Evolutionary conservation across 2,113 vertebrate species (phyloP).

Genomic region (Gobius niger): DNA sequence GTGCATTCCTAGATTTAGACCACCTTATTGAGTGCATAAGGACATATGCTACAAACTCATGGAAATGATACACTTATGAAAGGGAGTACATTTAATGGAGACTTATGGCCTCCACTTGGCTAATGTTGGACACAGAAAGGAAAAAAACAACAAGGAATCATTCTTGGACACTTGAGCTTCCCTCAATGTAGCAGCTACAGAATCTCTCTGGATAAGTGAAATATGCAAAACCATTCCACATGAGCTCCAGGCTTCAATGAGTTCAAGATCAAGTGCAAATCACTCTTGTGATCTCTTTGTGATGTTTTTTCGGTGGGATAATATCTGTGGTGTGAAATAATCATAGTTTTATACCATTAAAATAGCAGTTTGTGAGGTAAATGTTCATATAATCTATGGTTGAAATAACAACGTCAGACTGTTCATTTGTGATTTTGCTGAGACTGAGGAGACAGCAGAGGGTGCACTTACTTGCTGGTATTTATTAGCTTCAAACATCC

Average conservation of each 20-base stretch:
- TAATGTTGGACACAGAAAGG: constrained; percentile 10
- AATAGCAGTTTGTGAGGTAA: no score
- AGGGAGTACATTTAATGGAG: background rate
- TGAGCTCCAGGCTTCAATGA: constrained; percentile 8
- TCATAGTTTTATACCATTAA: no score
- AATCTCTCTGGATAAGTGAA: constrained; percentile 14
- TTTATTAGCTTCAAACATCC: no score
- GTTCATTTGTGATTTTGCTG: no score
- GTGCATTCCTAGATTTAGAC: background rate
- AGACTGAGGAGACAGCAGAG: no score
- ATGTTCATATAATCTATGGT: no score
- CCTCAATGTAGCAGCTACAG: constrained; percentile 26
- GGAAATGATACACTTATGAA: constrained; percentile 5
- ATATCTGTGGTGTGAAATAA: no score
- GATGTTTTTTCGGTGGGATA: no score
- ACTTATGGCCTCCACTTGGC: background rate
- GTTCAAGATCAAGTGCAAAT: background rate
- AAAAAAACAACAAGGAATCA: background rate
- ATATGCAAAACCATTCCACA: constrained; percentile 23
- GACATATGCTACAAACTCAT: background rate
- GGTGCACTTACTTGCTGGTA: no score
- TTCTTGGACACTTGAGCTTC: background rate
- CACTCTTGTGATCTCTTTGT: background rate
- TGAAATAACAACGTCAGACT: no score
- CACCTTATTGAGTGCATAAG: background rate